Base-by-base conservation (phyloP, 2,888 invertebrate genomes). In the Ptycholaimellus sp. region DNA sequence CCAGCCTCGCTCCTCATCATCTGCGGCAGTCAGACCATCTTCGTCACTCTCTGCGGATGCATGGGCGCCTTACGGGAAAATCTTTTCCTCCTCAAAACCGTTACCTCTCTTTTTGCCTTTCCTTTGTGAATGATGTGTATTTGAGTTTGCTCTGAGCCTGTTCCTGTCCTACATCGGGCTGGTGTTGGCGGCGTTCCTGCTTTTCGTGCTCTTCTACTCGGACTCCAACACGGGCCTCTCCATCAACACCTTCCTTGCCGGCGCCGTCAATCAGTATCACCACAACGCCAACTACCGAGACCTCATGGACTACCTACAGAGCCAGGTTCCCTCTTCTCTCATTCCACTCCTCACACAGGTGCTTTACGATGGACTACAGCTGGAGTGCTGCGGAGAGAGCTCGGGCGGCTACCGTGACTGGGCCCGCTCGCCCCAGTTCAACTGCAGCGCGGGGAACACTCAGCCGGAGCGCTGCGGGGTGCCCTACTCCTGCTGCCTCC, bases 401-500 rank as follows among this genome's bases (percentile, higher is more conserved):
- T 55, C 55, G 1, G n/a, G n/a, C n/a, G 63, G 63, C 1, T 64
- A 55, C 44, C 45, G 56, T 17, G 63, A 63, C 42, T 64, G 64
- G 64, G 55, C 53, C 27, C 38, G 49, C 16, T 61, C 59, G 42
- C 47, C 54, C 22, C 60, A 61, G 45, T 63, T 58, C 49, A 59
- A 60, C 43, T 63, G 63, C 44, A 50, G 56, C 3, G 39, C 41
- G 0, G 36, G 43, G 3, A 56, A 55, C 38, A 50, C 50, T 14
- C 53, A 53, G 37, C 54, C 58, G 0, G 62, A 62, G 44, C 50
- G 48, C 30, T 64, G 64, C 41, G 62, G 61, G 5, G 63, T 64
- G 0, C 64, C 64, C 1, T 53, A 52, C 33, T 60, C 61, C 1
- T 64, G 64, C 40, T 64, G 64, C 40, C n/a, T n/a, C n/a, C n/a